These are phyloP conservation scores for Propsilocerus akamusi DNA, from an alignment of 1,140 invertebrate species.

Conservation along the genomic window DNA sequence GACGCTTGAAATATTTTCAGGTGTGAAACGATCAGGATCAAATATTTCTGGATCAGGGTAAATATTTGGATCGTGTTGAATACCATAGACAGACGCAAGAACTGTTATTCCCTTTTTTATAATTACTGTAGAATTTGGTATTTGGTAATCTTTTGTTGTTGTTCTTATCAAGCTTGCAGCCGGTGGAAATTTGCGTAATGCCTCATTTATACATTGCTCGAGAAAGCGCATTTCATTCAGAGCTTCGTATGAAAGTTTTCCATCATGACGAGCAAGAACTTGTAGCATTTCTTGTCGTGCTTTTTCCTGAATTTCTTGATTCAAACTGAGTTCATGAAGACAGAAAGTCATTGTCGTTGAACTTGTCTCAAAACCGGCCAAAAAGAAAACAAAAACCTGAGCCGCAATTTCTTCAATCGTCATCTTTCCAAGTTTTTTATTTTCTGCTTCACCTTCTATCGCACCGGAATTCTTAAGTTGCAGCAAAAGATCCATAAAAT, in stretches of 20 bases:
- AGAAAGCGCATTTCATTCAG: slow-evolving; percentile 31
- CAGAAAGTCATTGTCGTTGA: slow-evolving; percentile 32
- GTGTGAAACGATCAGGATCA: slow-evolving; percentile 29
- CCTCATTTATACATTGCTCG: slow-evolving; percentile 29
- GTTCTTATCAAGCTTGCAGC: slow-evolving; percentile 9
- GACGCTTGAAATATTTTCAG: slow-evolving; percentile 24
- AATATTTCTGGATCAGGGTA: slow-evolving; percentile 26
- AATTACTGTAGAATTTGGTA: slow-evolving; percentile 20
- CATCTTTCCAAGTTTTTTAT: slow-evolving; percentile 4
- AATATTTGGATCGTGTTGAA: slow-evolving; percentile 33
- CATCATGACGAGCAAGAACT: slow-evolving; percentile 22
- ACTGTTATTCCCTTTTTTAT: slow-evolving; percentile 22
- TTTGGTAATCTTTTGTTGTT: slow-evolving; percentile 13
- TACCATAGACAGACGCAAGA: slow-evolving; percentile 23
- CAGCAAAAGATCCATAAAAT: slow-evolving; percentile 30
- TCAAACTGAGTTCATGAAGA: slow-evolving; percentile 33
- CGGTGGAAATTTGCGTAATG: slow-evolving; percentile 19
- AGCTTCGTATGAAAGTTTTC: slow-evolving; percentile 32
- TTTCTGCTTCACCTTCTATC: slow-evolving; percentile 11
- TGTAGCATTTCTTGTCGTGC: slow-evolving; percentile 33
- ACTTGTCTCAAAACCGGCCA: slow-evolving; percentile 34
- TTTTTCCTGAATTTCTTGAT: slow-evolving; percentile 37
- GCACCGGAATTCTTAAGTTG: slow-evolving; percentile 22
- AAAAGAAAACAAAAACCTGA: slow-evolving; percentile 15
- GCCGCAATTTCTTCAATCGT: slow-evolving; percentile 15